Evolutionary conservation across 2,113 vertebrate species (phyloP), one percentile per base, ranked within the genome.

Genomic region (Calcarius ornatus): DNA sequence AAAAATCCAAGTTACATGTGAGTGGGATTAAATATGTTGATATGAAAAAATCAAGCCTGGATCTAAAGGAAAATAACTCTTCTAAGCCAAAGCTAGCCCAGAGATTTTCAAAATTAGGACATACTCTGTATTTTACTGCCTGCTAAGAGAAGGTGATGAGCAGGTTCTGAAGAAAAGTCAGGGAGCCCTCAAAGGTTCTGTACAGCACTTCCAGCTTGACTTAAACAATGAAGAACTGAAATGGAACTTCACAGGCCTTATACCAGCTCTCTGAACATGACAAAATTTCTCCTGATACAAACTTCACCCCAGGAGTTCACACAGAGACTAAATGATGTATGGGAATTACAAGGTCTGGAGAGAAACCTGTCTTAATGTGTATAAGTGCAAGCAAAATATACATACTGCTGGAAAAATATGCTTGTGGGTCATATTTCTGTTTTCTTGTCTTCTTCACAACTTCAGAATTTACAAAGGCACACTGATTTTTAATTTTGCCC

Each of bases 1-100:
- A 96, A 97, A 97, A 97, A 94, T 93, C 88, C 92, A 91, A 95
- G 95, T 92, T 96, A 96, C 93, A 83, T 96, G 97, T 94, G 96
- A 94, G 96, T 73, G 27, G 87, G 95, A 92, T 92, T 95, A 78
- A 95, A 82, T 63, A 42, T 28, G 61, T 64, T 53, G 95, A 78
- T 76, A 82, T 42, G 86, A 94, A 69, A 43, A 72, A 94, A 85
- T 81, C 60, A 12, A 94, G 38, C 17, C 54, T n/a, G 37, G 86
- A 54, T 69, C 54, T 80, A 38, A 33, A 76, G 33, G 47, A 45
- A 20, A 64, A 70, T 19, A 38, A 8, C 23, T 59, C 56, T 48
- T 70, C 38, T 56, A 35, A 35, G 17, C n/a, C 54, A 86, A 79
- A 69, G 25, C 16, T 88, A 79, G 11, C 30, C 35, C 27, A 15